Evolutionary conservation across 2,888 invertebrate genomes (phyloP), one percentile per base, ranked within the genome.

Genomic region (Ormyrus pomaceus): DNA sequence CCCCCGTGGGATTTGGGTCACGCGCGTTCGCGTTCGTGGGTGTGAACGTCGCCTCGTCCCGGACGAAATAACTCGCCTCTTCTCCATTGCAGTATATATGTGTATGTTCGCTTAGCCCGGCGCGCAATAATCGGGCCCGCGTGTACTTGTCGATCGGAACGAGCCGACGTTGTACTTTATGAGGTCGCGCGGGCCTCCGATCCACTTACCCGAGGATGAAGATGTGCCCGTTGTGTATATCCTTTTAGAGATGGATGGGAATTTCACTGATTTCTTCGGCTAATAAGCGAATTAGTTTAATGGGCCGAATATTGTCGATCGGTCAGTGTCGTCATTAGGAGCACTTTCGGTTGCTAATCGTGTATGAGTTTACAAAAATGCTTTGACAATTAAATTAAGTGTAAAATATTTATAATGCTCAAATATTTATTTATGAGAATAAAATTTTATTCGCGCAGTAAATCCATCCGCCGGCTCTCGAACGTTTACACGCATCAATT

Each of bases 1-100:
- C 79, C 83, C 84, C 82, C 88, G 87, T 88, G 88, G 88, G 88
- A 87, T 88, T 85, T 86, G 84, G 88, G 88, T 87, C 88, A 61
- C 64, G 65, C 53, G 83, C 83, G 82, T 80, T 34, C 34, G 34
- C 34, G 82, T 82, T 82, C 80, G 83, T 84, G 86, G 86, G 86
- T 85, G 87, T 84, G 87, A 87, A 50, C 59, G 51, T 50, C 66
- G 64, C 2, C 34, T 53, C 62, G 13, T 19, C 5, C 9, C 11
- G 6, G 55, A 19, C 53, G 53, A 74, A 61, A 66, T 59, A 34
- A 10, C 34, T 6, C n/a, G 19, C 50, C 34, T 34, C 34, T 34
- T 34, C 34, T 4, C 34, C 34, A 13, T 4, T 34, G 34, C 34
- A 2, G 19, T 19, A 51, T 59, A 19, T 46, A 11, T 3, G 4